Evolutionary conservation across 2,113 vertebrate species (phyloP), one percentile per base, ranked within the genome.

Genomic region (Chrysochloris asiatica): DNA sequence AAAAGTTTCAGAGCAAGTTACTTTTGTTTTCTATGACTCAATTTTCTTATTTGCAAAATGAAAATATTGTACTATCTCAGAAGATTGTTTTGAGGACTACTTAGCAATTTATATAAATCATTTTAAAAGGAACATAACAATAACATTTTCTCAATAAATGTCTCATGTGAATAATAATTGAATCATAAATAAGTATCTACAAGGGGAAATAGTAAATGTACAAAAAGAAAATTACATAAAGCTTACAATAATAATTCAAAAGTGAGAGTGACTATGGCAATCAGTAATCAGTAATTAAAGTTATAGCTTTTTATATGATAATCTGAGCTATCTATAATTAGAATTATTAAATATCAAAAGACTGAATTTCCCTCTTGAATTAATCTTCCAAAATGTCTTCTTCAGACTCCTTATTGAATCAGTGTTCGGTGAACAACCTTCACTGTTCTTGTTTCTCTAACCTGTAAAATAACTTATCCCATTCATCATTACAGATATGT

Each of bases 331-430:
- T 28, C 52, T 22, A 54, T 54, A 86, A 86, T 91, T 96, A 87
- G 0, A 63, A 95, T 81, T 81, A 83, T 48, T 72, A 94, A 93
- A 89, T 54, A 78, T 84, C 81, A 81, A 87, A 88, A 92, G 36
- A 54, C 17, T 65, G 26, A 26, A 47, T 88, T 85, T 63, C 8
- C 24, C 6, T 73, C 33, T 88, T 56, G n/a, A 85, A 79, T 92
- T 45, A 33, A 73, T 71, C 65, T 94, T 24, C 59, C 22, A 26
- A 61, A 59, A 2, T 56, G 1, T 67, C 30, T n/a, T 93, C 16
- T 92, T 79, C 3, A 33, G 19, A 11, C 50, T 28, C 47, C 61
- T 78, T 75, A 79, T n/a, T 83, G 48, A 93, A 72, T 6, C 33
- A n/a, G 26, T 88, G 28, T 41, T 38, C 71, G 9, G 24, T 43